Evolutionary conservation across 2,113 vertebrate species (phyloP).

Genomic region (pig (Sus scrofa)): T2T-Sscrofa CM000823.6:706001-706500

Average conservation of each 20-base stretch:
- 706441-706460: neutral
- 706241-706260: neutral
- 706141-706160: neutral
- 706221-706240: neutral
- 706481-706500: neutral
- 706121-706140: neutral
- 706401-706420: rapidly evolving
- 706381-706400: no score
- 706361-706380: neutral
- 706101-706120: neutral
- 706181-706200: neutral
- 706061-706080: neutral
- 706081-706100: rapidly evolving
- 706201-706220: neutral
- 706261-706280: neutral
- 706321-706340: neutral
- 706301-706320: neutral
- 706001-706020: neutral
- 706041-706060: neutral
- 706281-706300: neutral
- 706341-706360: neutral
- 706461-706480: neutral
- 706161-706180: neutral
- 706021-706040: neutral
- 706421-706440: neutral